Evolutionary conservation across 2,888 invertebrate species (phyloP), one percentile per base, ranked within the genome.

Genomic region (Ctenicera cuprea): DNA sequence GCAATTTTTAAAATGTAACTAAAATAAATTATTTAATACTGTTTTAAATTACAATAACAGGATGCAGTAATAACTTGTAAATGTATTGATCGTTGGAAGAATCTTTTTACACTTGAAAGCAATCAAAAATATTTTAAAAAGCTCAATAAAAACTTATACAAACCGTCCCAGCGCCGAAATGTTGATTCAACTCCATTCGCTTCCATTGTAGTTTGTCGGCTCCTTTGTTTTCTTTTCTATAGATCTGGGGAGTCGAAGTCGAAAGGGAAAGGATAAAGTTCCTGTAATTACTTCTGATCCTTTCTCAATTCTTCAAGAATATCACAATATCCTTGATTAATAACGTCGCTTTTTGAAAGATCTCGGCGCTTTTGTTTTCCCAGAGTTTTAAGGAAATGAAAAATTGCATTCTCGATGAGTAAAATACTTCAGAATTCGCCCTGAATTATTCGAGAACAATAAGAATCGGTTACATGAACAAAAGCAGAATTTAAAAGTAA

Each of bases 191-290:
- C 68, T 74, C 69, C 61, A 52, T 63, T 72, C 76, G 71, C 73
- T 74, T 76, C 67, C 72, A 77, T 76, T 77, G 72, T 74, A 72
- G 74, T 74, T 76, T 73, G 74, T 72, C 67, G 66, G 71, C 62
- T 38, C 74, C 50, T 74, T 74, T 74, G 74, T 74, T 66, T 64
- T 50, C 65, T 41, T 73, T 74, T 74, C 61, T 74, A 66, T 70
- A 62, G 74, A 41, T 20, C 22, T 50, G 45, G 52, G 54, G 52
- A 63, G 68, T 57, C 50, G 59, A 65, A 63, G 41, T 14, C 70
- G 61, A 66, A 70, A 67, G 64, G 48, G 57, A 63, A 57, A 68
- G 63, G 69, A 69, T 73, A 71, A 74, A 70, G 62, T 63, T 70
- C 63, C 62, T 45, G 62, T 70, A 70, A 70, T 70, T 63, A 70